Base-by-base conservation (phyloP, 30 jellyfish, hydroid and myxozoan genomes). In the Cassiopea xamachana region DNA sequence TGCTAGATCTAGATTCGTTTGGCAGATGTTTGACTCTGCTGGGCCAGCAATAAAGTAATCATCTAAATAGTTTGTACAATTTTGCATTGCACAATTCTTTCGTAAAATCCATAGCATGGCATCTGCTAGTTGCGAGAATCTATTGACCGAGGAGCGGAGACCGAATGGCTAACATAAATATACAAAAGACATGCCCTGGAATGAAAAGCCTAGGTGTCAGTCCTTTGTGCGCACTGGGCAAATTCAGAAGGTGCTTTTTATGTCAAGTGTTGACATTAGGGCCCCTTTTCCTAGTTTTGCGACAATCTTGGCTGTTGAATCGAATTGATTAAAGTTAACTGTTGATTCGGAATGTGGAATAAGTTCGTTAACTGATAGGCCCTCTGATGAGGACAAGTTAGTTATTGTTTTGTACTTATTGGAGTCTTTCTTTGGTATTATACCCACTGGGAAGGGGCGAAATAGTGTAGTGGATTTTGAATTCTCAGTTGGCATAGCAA, bases 381-480 rank as follows among this genome's bases (percentile, higher is more conserved):
- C 96, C 16, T n/a, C 16, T 0, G 96, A 92, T 1, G 96, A 80
- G 15, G 92, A 89, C 13, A 89, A 81, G 48, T 89, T 88, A 58
- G 87, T 55, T 4, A 85, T 85, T 1, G 55, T 72, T 1, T 87
- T 48, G 47, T 71, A 59, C 39, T 73, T 73, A 12, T 7, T 55
- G n/a, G 83, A 13, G 48, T 73, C 86, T 12, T 85, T 85, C 27
- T 85, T 85, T 0, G 93, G 87, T 0, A 75, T 67, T 2, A 75
- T 69, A 3, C 93, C 93, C 0, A 85, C 44, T 27, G 93, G 87
- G 0, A 87, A 85, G n/a, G 80, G 17, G 39, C 87, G 46, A 85
- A 85, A 51, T 85, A 48, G 1, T 18, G 64, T 6, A 85, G 68
- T 3, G 93, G 87, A 27, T 27, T 27, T 27, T 27, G 39, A 27